These are phyloP conservation scores for Neocrepidodera transversa DNA, from an alignment of 2,888 invertebrate species.

Conservation along the genomic window DNA sequence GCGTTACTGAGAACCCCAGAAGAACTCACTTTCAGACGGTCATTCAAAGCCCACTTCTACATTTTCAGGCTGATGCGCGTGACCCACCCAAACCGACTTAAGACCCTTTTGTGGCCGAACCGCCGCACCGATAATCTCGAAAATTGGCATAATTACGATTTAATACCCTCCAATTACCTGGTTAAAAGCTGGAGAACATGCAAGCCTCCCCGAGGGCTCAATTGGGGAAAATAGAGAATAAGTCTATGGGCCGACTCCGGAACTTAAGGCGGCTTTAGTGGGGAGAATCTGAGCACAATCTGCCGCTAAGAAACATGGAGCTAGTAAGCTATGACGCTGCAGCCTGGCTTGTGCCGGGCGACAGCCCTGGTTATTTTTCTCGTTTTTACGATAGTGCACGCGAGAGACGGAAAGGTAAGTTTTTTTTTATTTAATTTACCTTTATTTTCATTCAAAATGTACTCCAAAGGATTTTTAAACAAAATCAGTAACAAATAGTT, in stretches of 20 bases:
- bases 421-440: constrained; percentile 31
- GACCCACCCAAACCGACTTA: constrained; percentile 48
- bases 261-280: constrained; percentile 48
- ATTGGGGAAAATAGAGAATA: constrained; percentile 34
- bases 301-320: constrained; percentile 54
- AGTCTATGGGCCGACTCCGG: constrained; percentile 34
- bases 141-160: constrained; percentile 32
- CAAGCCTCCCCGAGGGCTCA: constrained; percentile 29
- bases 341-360: constrained; percentile 59
- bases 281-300: constrained; percentile 51
- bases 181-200: constrained; percentile 17
- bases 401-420: constrained; percentile 51
- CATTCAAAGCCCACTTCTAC: constrained; percentile 52
- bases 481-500: neutral
- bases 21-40: constrained; percentile 55
- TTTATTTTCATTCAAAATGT: too few relatives aligned
- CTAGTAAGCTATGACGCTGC: constrained; percentile 61
- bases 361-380: constrained; percentile 52
- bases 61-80: constrained; percentile 51
- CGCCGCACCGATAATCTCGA: constrained; percentile 23
- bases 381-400: constrained; percentile 49
- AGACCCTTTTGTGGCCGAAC: constrained; percentile 42
- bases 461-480: neutral
- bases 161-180: constrained; percentile 4
- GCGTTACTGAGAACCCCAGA: constrained; percentile 59